phyloP scores from a whole-genome alignment of 2,888 invertebrate species.

The Drosophila melanosoma region DNA sequence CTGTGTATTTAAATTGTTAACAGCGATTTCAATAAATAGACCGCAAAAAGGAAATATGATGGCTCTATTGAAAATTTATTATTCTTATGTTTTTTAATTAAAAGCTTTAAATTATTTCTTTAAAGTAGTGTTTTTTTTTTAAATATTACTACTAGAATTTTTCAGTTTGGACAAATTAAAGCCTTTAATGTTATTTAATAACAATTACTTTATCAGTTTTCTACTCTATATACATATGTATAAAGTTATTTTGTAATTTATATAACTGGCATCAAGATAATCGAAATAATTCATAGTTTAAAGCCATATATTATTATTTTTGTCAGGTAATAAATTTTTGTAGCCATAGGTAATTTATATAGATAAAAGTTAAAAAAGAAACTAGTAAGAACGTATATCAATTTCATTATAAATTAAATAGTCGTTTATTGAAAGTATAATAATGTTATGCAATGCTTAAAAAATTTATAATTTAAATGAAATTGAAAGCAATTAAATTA shows the following conservation, averaged over 20 bases:
- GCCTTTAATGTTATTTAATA: background rate
- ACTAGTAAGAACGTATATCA: too few relatives aligned
- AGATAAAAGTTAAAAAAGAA: too few relatives aligned
- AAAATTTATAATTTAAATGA: background rate
- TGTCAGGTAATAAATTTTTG: too few relatives aligned
- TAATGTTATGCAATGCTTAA: background rate
- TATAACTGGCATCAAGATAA: too few relatives aligned
- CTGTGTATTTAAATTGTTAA: conserved; percentile 50
- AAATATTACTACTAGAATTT: background rate
- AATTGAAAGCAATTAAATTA: background rate
- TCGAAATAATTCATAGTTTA: too few relatives aligned
- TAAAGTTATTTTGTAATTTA: too few relatives aligned
- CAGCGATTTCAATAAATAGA: conserved; percentile 26
- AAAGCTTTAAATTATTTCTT: background rate
- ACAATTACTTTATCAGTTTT: background rate
- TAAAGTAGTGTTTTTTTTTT: background rate
- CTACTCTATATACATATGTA: background rate
- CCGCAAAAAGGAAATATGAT: conserved; percentile 9
- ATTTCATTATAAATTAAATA: too few relatives aligned
- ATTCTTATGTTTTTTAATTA: background rate
- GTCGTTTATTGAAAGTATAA: too few relatives aligned
- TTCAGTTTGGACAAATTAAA: background rate
- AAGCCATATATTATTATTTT: too few relatives aligned
- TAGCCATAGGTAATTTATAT: too few relatives aligned
- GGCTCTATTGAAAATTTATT: background rate